Base-by-base conservation (phyloP, 2,797 vertebrate genomes). In the Scyliorhinus canicula region DNA sequence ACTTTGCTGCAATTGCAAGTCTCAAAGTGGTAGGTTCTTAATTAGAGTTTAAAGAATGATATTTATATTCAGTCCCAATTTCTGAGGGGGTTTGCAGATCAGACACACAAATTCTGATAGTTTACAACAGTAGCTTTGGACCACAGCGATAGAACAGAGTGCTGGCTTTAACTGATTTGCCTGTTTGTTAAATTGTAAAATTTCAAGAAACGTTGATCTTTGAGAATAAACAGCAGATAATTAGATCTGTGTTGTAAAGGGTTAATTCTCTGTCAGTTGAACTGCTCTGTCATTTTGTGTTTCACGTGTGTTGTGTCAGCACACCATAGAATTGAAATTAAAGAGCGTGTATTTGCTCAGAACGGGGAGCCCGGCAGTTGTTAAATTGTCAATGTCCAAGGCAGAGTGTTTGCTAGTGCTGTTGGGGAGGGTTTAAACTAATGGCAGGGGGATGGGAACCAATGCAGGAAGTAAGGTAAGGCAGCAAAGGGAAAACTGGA, bases 1-100 rank as follows among this genome's bases (percentile, higher is more conserved):
- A 99, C 96, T 99, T 99, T 96, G 99, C 99, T 52, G 99, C 99
- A 71, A 99, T 99, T 96, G 98, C 99, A 74, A 99, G 99, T 95
- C 96, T 99, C 91, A 99, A 99, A 99, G 98, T 98, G 98, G 99
- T 99, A 98, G 0, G 98, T 98, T 95, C 95, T 95, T 69, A 44
- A 35, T 77, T 28, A 0, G 47, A 55, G 63, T 6, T 24, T 16
- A n/a, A 94, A 9, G 0, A 50, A 24, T 52, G 16, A 26, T 28
- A 65, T 35, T 77, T 63, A n/a, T 40, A 28, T 82, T 91, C 63
- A 24, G 40, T 26, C 35, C 40, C 19, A 63, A 35, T 60, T 90
- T 57, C 35, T 21, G 57, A 24, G 63, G n/a, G n/a, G n/a, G 57
- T 65, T 65, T 91, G 2, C 40, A 21, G 0, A 63, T 60, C 19